phyloP scores from a whole-genome alignment of 2,888 invertebrate genomes.

The Listrodromus nycthemerus region DNA sequence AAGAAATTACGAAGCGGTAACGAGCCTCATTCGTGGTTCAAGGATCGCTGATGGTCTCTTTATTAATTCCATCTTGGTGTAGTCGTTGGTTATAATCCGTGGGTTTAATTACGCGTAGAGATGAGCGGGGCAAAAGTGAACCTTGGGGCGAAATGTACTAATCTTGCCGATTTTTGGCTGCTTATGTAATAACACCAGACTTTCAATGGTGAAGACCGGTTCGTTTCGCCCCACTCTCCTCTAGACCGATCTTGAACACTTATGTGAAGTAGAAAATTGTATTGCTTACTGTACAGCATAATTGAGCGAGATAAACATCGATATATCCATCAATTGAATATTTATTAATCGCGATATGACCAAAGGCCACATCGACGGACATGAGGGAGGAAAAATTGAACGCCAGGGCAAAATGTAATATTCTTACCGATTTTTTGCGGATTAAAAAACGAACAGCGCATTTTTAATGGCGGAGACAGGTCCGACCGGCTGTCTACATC shows the following conservation, averaged over 20 bases:
- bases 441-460: neutral
- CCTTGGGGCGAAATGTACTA: neutral
- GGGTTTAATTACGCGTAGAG: conserved; percentile 17
- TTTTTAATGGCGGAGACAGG: no score
- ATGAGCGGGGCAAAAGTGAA: neutral
- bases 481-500: no score
- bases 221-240: no score
- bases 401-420: no score
- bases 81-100: neutral
- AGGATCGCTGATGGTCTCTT: conserved; percentile 47
- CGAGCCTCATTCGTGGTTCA: conserved; percentile 54
- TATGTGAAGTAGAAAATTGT: no score
- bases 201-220: no score
- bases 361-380: neutral
- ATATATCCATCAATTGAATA: neutral
- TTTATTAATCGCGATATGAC: neutral
- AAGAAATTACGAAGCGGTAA: conserved; percentile 48
- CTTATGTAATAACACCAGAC: neutral
- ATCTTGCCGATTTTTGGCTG: neutral
- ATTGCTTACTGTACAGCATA: neutral
- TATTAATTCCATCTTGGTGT: neutral
- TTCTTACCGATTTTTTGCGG: no score
- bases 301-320: conserved; percentile 18
- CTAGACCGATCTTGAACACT: no score
- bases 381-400: no score